Base-by-base conservation (phyloP, 1,140 invertebrate species). In the Drosophila guanche region DNA sequence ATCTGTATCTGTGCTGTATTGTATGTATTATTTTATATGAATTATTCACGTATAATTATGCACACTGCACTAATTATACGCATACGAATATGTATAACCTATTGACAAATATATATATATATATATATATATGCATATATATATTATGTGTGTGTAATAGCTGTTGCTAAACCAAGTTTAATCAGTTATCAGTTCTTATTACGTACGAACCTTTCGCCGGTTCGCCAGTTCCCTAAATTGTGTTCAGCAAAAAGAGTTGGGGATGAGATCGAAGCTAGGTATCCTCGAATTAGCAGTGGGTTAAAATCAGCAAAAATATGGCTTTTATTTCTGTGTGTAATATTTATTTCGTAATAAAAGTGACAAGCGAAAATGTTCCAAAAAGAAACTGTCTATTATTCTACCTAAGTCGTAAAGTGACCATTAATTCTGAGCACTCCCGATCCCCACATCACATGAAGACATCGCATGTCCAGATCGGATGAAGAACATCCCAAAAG, bases 51-150 rank as follows among this genome's bases (percentile, higher is more conserved):
- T 83, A 70, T 74, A 84, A 78, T 59, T 63, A 68, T 76, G 66
- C 66, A 60, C 79, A 83, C 79, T 81, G 70, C 79, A 83, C 75
- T 81, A 70, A 78, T 83, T 83, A 84, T 65, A 83, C 83, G 66
- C 80, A 85, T 73, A 76, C 57, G 75, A 65, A 65, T 65, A 84
- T 83, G 79, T 79, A 57, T 84, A 83, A 83, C 79, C 79, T 78
- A 83, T 85, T 79, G 71, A 84, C 57, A 76, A 84, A 83, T 83
- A 76, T 69, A 73, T 74, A 72, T 62, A 27, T 10, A 59, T 50
- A 47, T 33, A 45, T 63, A 65, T 57, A 76, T 69, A 71, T 74
- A 72, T 62, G 22, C 33, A 59, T 50, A 47, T 33, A 45, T 63
- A 72, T 57, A 20, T 20, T 20, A 20, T 20, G 16, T 65, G 73